Evolutionary conservation across 2,888 invertebrate species (phyloP).

Genomic region (Leptinotarsa tumamoca): DNA sequence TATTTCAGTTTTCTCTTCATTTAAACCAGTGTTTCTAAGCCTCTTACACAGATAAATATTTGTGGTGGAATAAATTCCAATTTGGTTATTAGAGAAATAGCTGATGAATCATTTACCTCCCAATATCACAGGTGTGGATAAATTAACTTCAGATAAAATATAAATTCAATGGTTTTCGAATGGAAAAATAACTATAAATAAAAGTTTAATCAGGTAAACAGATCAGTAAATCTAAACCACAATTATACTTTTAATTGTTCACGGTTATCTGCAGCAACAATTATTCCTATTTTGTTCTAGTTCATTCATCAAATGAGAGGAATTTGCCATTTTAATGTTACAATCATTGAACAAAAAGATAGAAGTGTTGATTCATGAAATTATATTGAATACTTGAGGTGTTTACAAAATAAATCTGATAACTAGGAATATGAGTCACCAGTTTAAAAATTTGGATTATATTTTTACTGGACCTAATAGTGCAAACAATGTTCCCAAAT

Average conservation of each 20-base stretch:
- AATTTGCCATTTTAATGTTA: background rate
- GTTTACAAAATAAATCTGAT: background rate
- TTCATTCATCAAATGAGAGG: slow-evolving; percentile 6
- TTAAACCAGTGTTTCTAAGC: too few species aligned
- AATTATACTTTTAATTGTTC: slow-evolving; percentile 22
- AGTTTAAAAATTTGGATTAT: background rate
- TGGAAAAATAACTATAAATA: background rate
- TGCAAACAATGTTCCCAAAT: too few species aligned
- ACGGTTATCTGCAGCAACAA: slow-evolving; percentile 23
- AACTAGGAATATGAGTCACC: background rate
- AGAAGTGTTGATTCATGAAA: background rate
- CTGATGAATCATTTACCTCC: too few species aligned
- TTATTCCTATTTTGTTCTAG: background rate
- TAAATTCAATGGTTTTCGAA: background rate
- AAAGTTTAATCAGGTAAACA: slow-evolving; percentile 15
- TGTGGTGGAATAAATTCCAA: too few species aligned
- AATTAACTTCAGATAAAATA: too few species aligned
- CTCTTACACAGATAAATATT: too few species aligned
- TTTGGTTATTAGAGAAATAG: too few species aligned
- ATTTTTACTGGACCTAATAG: background rate
- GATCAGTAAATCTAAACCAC: slow-evolving; percentile 17
- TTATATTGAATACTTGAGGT: background rate
- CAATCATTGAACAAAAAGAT: background rate
- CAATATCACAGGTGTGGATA: too few species aligned
- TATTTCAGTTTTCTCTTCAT: too few species aligned